Percentiles rank a stretch among this genome's conserved stretches.
phyloP scores from a whole-genome alignment of 2,113 vertebrate species.

The Bothrops jararaca region DNA sequence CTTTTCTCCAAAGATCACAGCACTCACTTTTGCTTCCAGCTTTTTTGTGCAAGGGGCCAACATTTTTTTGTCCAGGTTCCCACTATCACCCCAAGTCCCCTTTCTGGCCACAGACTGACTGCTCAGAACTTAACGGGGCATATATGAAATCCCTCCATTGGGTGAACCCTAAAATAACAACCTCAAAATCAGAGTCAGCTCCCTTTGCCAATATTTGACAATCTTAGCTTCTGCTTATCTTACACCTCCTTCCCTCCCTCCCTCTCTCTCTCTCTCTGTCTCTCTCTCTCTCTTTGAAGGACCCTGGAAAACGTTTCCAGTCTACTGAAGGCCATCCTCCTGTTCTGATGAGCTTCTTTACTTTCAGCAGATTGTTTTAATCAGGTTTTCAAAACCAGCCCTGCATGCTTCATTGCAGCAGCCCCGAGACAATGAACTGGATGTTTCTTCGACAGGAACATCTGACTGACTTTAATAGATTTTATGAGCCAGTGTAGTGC shows the following conservation, averaged over 20 bases:
- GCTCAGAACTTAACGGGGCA: neutral
- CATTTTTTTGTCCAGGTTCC: neutral
- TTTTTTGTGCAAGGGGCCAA: neutral
- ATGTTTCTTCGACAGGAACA: slow-evolving; percentile 64
- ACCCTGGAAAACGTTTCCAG: slow-evolving; percentile 60
- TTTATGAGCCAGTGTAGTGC: slow-evolving; percentile 66
- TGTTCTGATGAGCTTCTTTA: slow-evolving; percentile 61
- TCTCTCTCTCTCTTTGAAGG: slow-evolving; percentile 18
- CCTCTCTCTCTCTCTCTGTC: accelerated
- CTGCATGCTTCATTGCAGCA: slow-evolving; percentile 68
- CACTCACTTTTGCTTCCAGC: neutral
- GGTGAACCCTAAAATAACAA: neutral
- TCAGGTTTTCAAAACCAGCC: slow-evolving; percentile 68
- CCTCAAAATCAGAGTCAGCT: neutral
- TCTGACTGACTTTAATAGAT: slow-evolving; percentile 70
- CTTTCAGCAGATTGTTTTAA: slow-evolving; percentile 72
- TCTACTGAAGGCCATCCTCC: slow-evolving; percentile 58
- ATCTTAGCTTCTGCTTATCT: neutral
- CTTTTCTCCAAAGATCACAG: neutral
- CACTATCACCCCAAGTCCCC: neutral
- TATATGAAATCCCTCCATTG: neutral
- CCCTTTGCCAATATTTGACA: neutral
- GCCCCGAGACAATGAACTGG: slow-evolving; percentile 64
- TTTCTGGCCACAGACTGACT: neutral
- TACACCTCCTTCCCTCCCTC: neutral